These are phyloP conservation scores for Timema cristinae DNA, from an alignment of 2,888 invertebrate species.

Conservation along the genomic window DNA sequence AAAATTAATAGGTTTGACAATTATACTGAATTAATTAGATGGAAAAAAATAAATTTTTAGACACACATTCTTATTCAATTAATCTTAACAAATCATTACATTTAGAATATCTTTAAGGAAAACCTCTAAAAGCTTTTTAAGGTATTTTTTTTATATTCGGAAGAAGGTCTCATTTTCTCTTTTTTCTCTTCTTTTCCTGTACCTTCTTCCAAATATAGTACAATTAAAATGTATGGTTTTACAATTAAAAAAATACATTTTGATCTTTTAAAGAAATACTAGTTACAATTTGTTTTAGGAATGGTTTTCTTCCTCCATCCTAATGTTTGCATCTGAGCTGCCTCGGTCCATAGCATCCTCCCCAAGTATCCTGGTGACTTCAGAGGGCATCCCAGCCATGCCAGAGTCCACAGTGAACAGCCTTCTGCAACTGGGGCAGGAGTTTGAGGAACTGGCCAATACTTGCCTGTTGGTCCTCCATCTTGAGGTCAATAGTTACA, in stretches of 20 bases:
- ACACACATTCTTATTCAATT: slow-evolving; percentile 33
- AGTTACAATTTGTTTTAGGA: slow-evolving; percentile 50
- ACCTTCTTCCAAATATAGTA: too few relatives aligned
- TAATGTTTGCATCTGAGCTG: slow-evolving; percentile 55
- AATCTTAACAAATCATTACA: slow-evolving; percentile 33
- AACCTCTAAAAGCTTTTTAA: too few relatives aligned
- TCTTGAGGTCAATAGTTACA: slow-evolving; percentile 65
- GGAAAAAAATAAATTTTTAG: too few relatives aligned
- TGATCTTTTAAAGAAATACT: background rate
- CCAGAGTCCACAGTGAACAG: slow-evolving; percentile 60
- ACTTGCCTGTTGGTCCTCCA: slow-evolving; percentile 88
- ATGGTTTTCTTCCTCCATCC: slow-evolving; percentile 71
- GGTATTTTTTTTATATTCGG: too few relatives aligned
- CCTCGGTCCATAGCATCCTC: slow-evolving; percentile 46
- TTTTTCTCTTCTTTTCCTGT: too few relatives aligned
- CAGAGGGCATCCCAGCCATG: slow-evolving; percentile 40
- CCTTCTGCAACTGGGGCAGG: slow-evolving; percentile 65
- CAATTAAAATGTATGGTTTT: background rate
- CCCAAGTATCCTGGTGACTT: slow-evolving; percentile 23
- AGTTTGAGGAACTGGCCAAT: slow-evolving; percentile 85
- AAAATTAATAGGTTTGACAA: too few relatives aligned
- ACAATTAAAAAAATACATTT: slow-evolving; percentile 19
- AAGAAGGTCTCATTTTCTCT: too few relatives aligned
- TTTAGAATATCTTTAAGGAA: background rate
- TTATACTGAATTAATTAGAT: too few relatives aligned